Evolutionary conservation across 2,113 vertebrate genomes (phyloP).

Genomic region (Melospiza georgiana): DNA sequence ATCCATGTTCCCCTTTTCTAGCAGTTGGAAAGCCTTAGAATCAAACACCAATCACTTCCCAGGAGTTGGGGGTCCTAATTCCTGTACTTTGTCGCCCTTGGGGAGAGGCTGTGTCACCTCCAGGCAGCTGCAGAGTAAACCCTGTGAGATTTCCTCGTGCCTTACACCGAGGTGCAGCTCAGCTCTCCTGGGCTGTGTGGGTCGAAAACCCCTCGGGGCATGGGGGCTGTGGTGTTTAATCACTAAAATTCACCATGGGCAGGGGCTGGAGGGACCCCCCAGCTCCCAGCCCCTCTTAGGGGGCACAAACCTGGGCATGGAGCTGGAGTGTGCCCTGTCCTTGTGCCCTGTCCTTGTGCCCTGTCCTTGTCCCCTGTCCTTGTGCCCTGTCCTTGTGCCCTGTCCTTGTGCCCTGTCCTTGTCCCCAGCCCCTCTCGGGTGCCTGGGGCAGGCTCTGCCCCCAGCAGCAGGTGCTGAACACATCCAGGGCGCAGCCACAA

Average conservation of each 20-base stretch:
- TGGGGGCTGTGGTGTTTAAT: no score
- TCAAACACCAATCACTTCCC: no score
- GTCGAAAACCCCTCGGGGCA: no score
- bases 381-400: neutral
- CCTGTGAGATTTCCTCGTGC: neutral
- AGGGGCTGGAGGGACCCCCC: no score
- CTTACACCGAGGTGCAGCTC: neutral
- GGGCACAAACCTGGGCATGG: no score
- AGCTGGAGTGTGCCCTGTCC: neutral
- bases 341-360: neutral
- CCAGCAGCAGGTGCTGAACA: slow-evolving; percentile 15
- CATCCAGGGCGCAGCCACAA: neutral
- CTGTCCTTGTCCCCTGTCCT: neutral
- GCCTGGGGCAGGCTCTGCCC: neutral
- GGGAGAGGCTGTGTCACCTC: no score
- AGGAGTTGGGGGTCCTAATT: no score
- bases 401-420: neutral
- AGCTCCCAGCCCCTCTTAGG: no score
- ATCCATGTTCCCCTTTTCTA: neutral
- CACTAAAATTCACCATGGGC: no score
- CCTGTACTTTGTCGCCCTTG: no score
- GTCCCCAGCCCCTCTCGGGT: neutral
- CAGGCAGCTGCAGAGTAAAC: neutral
- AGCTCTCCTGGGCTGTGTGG: neutral
- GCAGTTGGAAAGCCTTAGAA: no score